Conservation (phyloP, 2,113 vertebrate species). For the Tapirus terrestris region DNA sequence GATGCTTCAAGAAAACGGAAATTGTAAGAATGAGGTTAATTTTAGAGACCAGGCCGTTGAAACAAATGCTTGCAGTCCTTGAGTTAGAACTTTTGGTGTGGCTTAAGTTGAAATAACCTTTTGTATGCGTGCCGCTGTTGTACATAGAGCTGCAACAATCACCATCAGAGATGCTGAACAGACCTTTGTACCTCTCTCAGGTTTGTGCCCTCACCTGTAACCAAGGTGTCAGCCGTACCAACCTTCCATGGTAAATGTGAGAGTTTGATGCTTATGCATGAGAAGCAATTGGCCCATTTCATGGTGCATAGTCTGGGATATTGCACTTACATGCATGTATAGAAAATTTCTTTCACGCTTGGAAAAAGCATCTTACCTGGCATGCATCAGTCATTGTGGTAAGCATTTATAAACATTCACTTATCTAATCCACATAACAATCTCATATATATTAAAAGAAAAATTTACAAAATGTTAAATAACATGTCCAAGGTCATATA, state of each 20-base stretch:
- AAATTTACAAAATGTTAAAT: not conserved
- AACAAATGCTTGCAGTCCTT: not conserved
- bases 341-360: not conserved
- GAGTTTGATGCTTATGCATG: not conserved
- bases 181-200: fast-evolving
- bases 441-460: not conserved
- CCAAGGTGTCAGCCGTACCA: not conserved
- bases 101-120: not conserved
- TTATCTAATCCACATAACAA: not conserved
- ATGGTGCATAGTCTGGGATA: no score
- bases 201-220: not conserved
- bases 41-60: not conserved
- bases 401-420: not conserved
- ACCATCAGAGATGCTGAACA: fast-evolving
- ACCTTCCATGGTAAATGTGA: no score
- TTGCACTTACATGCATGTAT: no score
- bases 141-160: no score
- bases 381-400: not conserved
- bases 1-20: not conserved
- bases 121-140: fast-evolving
- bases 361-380: not conserved
- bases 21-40: not conserved
- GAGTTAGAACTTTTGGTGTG: not conserved
- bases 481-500: not conserved
- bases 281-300: not conserved